A percentile compares a stretch with the other conserved stretches of the same genome.
These are phyloP conservation scores for Stylophora pistillata DNA, from an alignment of 64 coral and sea anemone genomes.

Conservation along the genomic window DNA sequence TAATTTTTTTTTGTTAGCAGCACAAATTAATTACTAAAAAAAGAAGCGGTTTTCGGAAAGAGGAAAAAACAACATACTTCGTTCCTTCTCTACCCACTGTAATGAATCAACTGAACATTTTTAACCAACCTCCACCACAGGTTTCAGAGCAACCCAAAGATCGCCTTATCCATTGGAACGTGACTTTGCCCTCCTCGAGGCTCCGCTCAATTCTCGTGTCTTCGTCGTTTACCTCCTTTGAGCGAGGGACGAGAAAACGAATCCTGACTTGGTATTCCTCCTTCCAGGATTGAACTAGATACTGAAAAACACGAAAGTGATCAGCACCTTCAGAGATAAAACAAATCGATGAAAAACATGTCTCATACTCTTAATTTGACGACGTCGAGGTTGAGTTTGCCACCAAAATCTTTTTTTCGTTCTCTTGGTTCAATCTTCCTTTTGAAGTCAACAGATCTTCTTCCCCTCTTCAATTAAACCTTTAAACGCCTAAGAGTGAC, in stretches of 20 bases:
- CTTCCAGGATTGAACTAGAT: conserved; percentile 44
- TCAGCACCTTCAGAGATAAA: background rate
- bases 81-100: no score
- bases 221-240: background rate
- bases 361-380: background rate
- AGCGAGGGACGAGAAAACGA: conserved; percentile 14
- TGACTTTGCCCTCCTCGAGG: background rate
- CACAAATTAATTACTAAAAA: no score
- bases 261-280: conserved; percentile 41
- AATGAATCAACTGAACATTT: no score
- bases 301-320: conserved; percentile 8
- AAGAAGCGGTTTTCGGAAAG: no score
- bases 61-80: no score
- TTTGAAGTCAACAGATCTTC: background rate
- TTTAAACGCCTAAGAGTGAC: no score
- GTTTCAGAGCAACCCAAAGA: conserved; percentile 37
- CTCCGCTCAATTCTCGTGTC: conserved; percentile 21
- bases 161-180: conserved; percentile 37
- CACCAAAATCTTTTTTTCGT: background rate
- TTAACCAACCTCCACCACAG: conserved; percentile 41
- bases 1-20: background rate
- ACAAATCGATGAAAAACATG: background rate
- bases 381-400: background rate
- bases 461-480: no score
- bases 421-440: background rate